Base-by-base conservation (phyloP, 2,113 vertebrate species). In the Eublepharis macularius region DNA sequence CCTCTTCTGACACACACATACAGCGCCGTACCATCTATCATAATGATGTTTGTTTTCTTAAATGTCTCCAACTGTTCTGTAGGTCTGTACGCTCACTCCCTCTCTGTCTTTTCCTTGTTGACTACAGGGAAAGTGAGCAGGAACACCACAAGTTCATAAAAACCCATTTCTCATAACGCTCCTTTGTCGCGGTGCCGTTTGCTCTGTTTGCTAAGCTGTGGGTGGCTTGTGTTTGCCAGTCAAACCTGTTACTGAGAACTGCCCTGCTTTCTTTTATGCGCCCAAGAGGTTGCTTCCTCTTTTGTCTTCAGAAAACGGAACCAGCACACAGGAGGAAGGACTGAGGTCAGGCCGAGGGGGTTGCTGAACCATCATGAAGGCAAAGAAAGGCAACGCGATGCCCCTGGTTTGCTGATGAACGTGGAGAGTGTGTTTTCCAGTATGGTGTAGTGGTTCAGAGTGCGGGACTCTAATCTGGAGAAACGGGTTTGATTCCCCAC, bases 121-220 rank as follows among this genome's bases (percentile, higher is more conserved):
- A 29, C 63, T 3, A 32, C 17, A 65, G 63, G 29, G 26, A 65
- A 65, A 32, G 29, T 9, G 36, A 70, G 17, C 36, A 70, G 19
- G 17, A 70, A 39, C 34, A 21, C 17, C 13, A 47, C 32, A 32
- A 9, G 32, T 32, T 13, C 32, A 32, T 66, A 11, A 47, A 34
- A 24, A 34, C 1, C 13, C 16, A 19, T 14, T 0, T 0, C 65
- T 16, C 4, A 12, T 68, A 85, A 34, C 36, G 2, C 34, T 8
- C 17, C 29, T 82, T 80, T 81, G n/a, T 60, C 39, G 87, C n/a
- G 60, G 2, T 77, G 89, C 39, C 75, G 82, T 87, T 76, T 47
- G 51, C 84, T 47, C 79, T 73, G 1, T 43, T 89, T 84, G 41
- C 82, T 85, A 84, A 78, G 51, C 77, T 3, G 34, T 1, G 82